Evolutionary conservation across 2,888 invertebrate genomes (phyloP).

Genomic region (Deilephila elpenor): DNA sequence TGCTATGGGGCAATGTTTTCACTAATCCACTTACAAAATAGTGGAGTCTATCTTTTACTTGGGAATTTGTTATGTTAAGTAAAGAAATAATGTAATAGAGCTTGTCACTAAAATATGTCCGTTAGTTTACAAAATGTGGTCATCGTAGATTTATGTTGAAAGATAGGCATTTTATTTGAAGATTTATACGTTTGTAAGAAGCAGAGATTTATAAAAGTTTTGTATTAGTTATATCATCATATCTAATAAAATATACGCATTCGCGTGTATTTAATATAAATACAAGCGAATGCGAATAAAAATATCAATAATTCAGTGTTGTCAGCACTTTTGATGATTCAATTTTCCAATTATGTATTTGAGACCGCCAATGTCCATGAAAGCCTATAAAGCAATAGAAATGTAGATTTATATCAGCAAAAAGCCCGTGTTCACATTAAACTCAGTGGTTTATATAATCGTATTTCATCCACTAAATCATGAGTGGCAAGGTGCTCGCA

Average conservation of each 20-base stretch:
- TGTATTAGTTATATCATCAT: too few species aligned
- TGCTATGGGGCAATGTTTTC: neutral
- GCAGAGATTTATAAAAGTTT: neutral
- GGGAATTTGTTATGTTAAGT: neutral
- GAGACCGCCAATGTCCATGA: neutral
- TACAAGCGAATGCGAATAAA: too few species aligned
- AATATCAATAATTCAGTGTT: neutral
- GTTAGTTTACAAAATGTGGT: too few species aligned
- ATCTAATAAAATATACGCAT: neutral
- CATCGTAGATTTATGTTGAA: too few species aligned
- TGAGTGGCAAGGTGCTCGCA: conserved; percentile 36
- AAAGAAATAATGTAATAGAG: neutral
- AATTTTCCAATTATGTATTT: conserved; percentile 3
- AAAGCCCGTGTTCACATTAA: neutral
- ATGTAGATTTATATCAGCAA: neutral
- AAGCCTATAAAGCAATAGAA: neutral
- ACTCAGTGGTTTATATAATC: neutral
- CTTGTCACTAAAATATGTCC: neutral
- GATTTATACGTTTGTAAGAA: neutral
- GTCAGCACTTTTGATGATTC: neutral
- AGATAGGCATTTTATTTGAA: too few species aligned
- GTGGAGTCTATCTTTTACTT: neutral
- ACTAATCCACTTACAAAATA: neutral
- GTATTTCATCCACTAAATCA: conserved; percentile 33
- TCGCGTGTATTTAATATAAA: conserved; percentile 7